Percentiles rank a stretch among this genome's conserved stretches.
These are phyloP conservation scores for Arrhopalites spinosus DNA, from an alignment of 2,888 invertebrate species.

Conservation along the genomic window DNA sequence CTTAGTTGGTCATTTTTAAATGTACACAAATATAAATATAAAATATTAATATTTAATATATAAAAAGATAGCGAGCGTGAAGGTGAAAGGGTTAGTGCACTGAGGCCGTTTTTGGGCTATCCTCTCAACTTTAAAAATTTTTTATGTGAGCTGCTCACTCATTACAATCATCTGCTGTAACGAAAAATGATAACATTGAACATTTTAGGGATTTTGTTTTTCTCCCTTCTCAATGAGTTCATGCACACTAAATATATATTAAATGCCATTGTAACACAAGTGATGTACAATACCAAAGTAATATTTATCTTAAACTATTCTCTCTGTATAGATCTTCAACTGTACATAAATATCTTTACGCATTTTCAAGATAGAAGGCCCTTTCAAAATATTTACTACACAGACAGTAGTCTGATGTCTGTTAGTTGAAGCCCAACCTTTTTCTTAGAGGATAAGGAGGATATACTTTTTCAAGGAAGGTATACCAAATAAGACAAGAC, in stretches of 20 bases:
- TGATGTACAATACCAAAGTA: background rate
- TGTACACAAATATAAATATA: background rate
- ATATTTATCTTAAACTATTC: too few relatives aligned
- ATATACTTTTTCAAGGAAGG: background rate
- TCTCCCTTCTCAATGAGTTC: slow-evolving; percentile 1
- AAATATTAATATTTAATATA: background rate
- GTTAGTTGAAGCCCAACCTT: background rate
- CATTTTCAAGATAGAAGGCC: background rate
- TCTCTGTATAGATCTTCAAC: background rate
- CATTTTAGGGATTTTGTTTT: background rate
- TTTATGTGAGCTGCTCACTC: background rate
- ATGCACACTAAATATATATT: background rate
- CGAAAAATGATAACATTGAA: background rate
- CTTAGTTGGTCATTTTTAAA: background rate
- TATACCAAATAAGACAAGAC: too few relatives aligned
- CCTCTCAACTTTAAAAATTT: background rate
- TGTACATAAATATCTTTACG: background rate
- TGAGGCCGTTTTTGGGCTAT: background rate
- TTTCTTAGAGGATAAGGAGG: background rate
- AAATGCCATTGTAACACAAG: too few relatives aligned
- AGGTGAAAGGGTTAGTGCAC: slow-evolving; percentile 12
- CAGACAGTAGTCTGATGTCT: background rate
- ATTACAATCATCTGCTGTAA: background rate
- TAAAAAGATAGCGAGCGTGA: background rate
- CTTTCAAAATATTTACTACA: background rate